phyloP scores from a whole-genome alignment of 2,797 vertebrate genomes.

The Gymnodraco acuticeps region DNA sequence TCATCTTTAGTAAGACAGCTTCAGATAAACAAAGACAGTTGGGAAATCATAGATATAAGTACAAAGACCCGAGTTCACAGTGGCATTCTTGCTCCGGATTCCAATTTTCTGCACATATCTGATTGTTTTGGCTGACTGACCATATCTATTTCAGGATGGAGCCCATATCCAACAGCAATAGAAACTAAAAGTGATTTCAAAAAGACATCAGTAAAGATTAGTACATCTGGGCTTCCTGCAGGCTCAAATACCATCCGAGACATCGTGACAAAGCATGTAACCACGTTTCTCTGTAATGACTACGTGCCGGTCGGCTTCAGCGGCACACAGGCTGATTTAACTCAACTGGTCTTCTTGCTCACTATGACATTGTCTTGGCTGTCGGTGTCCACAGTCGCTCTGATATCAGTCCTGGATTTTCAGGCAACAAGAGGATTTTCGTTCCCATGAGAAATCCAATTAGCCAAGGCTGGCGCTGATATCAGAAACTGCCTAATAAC shows the following conservation, averaged over 20 bases:
- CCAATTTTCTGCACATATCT: slow-evolving; percentile 1
- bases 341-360: slow-evolving; percentile 61
- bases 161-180: neutral
- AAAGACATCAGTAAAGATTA: slow-evolving; percentile 6
- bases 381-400: slow-evolving; percentile 50
- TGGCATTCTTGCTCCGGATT: neutral
- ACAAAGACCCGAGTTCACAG: neutral
- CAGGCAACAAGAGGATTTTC: slow-evolving; percentile 46
- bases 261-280: slow-evolving; percentile 24
- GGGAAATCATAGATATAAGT: neutral
- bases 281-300: slow-evolving; percentile 42
- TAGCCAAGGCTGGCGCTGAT: slow-evolving; percentile 71
- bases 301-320: slow-evolving; percentile 29
- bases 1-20: slow-evolving; percentile 16
- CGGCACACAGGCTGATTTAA: slow-evolving; percentile 30
- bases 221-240: neutral
- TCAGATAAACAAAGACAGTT: slow-evolving; percentile 21
- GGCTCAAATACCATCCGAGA: slow-evolving; percentile 4
- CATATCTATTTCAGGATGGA: neutral
- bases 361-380: slow-evolving; percentile 56
- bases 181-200: slow-evolving; percentile 2
- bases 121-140: slow-evolving; percentile 27
- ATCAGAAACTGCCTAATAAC: slow-evolving; percentile 63
- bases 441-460: slow-evolving; percentile 64
- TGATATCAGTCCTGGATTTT: slow-evolving; percentile 52